Base-by-base conservation (phyloP, 2,888 invertebrate genomes). In the Thelaira solivaga region DNA sequence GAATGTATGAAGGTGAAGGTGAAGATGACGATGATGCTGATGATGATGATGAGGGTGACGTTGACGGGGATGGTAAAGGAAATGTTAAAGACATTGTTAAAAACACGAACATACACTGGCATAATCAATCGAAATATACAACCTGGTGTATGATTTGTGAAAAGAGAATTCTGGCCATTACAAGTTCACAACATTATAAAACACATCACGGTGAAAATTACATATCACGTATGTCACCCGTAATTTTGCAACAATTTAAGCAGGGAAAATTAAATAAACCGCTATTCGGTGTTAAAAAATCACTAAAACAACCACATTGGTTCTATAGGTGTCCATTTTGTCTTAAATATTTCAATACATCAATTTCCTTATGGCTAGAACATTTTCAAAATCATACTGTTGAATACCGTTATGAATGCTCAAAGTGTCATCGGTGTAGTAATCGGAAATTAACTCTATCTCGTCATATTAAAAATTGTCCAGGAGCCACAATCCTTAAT, bases 341-440 rank as follows among this genome's bases (percentile, higher is more conserved):
- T 67, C 43, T 73, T 8, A 82, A 83, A 11, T 72, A 80, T 4
- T 72, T 84, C 10, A 74, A 83, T 2, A 82, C 83, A 0, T 13
- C 80, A 0, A 75, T 75, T 0, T 13, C 39, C 1, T 34, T 74
- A 11, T 88, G 89, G 87, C 47, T 93, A 83, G 94, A 94, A 85
- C 96, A 96, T 83, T 90, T 94, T 41, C 92, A 92, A 20, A 90
- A 89, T 51, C 96, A 96, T 76, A 96, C 95, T 0, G 96, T 96
- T 0, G 96, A 96, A 88, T 94, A 92, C 82, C 90, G 93, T 65
- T 92, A 92, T 76, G 86, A 89, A 20, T 96, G 95, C 86, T 90
- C 90, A 0, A 88, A 89, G 51, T 96, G 95, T 68, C 78, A 76
- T 6, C 26, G 67, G 8, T 73, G 59, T n/a, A 78, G 45, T 8